Base-by-base conservation (phyloP, 2,113 vertebrate species). In the Phylloscopus trochiloides region DNA sequence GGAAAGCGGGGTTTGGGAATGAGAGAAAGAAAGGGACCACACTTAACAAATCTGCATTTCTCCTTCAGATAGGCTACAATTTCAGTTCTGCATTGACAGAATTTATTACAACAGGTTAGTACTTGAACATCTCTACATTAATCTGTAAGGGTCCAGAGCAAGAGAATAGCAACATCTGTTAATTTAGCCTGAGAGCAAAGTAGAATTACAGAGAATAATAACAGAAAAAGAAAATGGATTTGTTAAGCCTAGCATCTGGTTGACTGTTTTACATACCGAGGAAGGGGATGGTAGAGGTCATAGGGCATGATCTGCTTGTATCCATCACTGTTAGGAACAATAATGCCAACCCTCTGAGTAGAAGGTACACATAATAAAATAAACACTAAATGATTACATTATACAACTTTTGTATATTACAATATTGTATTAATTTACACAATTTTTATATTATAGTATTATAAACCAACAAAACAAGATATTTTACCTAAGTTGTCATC, bases 301-400 rank as follows among this genome's bases (percentile, higher is more conserved):
- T 99, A 99, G 24, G 99, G 99, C 99, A 99, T 99, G 94, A 99
- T 99, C 98, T 99, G 99, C 98, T 99, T 99, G 99, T 99, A 99
- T 97, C 99, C 99, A 75, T 99, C 99, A 98, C 99, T 99, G 97
- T 98, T 98, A 98, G 97, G 97, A 98, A 98, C 97, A 98, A 98
- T 97, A 98, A 98, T 98, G 98, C 97, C 98, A 98, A 98, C 97
- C 97, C 97, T 98, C 98, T 98, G 98, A 98, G 98, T 98, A 97
- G 97, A 98, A 98, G 98, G 98, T 97, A 98, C 95, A 98, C 96
- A 98, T 98, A 98, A 98, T 97, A 97, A 98, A 98, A 98, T 96
- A 98, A 98, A 98, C 96, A 98, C 98, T 98, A 98, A 97, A 98
- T 98, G 96, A 98, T 98, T 97, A 97, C 96, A 97, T 98, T 90